Conservation (phyloP, 2,797 vertebrate genomes). For the Chromobotia macracanthus region DNA sequence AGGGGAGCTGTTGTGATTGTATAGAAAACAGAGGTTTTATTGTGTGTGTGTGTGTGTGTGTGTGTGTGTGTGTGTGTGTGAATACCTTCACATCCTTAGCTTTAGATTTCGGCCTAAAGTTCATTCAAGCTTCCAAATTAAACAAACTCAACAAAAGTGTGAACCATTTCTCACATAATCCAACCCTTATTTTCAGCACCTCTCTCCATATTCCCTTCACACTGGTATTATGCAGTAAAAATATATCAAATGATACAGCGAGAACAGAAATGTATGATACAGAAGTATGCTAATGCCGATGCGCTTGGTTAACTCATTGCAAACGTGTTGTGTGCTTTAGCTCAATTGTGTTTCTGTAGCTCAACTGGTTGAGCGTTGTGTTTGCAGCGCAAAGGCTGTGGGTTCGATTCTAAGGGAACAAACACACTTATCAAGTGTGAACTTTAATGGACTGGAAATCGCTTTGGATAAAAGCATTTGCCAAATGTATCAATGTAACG, state of each 20-base stretch:
- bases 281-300: neutral
- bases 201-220: slow-evolving; percentile 6
- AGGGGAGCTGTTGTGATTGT: neutral
- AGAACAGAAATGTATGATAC: neutral
- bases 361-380: too few relatives aligned
- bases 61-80: neutral
- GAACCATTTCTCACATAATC: slow-evolving; percentile 29
- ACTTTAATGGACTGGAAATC: too few relatives aligned
- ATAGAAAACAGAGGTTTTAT: slow-evolving; percentile 39
- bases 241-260: slow-evolving; percentile 8
- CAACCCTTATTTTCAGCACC: neutral
- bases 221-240: slow-evolving; percentile 14
- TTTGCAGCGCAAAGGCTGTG: too few relatives aligned
- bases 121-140: slow-evolving; percentile 24
- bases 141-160: slow-evolving; percentile 33
- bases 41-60: slow-evolving; percentile 6
- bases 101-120: slow-evolving; percentile 17
- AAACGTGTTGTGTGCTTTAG: too few relatives aligned
- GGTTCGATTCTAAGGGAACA: too few relatives aligned
- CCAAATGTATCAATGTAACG: too few relatives aligned
- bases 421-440: too few relatives aligned
- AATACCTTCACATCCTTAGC: neutral
- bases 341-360: too few relatives aligned
- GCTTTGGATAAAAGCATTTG: too few relatives aligned
- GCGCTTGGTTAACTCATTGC: neutral